Evolutionary conservation across 2,797 vertebrate genomes (phyloP).

Genomic region (Chanos chanos): DNA sequence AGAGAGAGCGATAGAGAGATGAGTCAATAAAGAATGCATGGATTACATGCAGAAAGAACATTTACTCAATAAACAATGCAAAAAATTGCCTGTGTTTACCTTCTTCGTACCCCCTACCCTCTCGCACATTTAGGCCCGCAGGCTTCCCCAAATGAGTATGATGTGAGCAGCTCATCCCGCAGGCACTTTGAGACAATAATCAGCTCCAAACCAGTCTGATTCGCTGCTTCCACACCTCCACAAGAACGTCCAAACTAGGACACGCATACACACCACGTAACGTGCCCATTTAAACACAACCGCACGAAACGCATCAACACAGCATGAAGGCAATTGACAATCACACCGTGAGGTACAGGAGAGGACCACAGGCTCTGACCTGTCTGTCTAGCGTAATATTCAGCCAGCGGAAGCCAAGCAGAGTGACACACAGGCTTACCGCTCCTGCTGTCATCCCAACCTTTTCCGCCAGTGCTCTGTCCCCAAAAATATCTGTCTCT

Average conservation of each 20-base stretch:
- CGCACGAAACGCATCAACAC: conserved; percentile 20
- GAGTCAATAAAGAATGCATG: neutral
- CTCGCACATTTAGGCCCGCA: too few species aligned
- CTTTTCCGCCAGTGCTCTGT: conserved; percentile 15
- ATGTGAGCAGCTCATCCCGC: too few species aligned
- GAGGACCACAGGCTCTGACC: conserved; percentile 48
- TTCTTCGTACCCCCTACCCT: too few species aligned
- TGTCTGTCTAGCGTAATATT: conserved; percentile 41
- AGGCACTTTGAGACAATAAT: too few species aligned
- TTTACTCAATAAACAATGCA: too few species aligned
- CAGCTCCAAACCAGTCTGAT: too few species aligned
- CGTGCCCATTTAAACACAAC: neutral
- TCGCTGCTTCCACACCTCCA: too few species aligned
- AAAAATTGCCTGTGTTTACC: too few species aligned
- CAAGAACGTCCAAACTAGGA: conserved; percentile 3
- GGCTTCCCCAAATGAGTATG: too few species aligned
- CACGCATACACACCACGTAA: neutral
- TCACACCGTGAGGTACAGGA: conserved; percentile 38
- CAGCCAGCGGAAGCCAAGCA: conserved; percentile 46
- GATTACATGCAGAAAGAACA: too few species aligned
- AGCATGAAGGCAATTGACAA: conserved; percentile 47
- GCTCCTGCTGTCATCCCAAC: conserved; percentile 27
- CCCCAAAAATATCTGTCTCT: conserved; percentile 5
- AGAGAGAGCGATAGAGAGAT: too few species aligned
- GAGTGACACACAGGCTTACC: conserved; percentile 26